These are phyloP conservation scores for Salarias fasciatus DNA, from an alignment of 2,797 vertebrate species.

Conservation along the genomic window DNA sequence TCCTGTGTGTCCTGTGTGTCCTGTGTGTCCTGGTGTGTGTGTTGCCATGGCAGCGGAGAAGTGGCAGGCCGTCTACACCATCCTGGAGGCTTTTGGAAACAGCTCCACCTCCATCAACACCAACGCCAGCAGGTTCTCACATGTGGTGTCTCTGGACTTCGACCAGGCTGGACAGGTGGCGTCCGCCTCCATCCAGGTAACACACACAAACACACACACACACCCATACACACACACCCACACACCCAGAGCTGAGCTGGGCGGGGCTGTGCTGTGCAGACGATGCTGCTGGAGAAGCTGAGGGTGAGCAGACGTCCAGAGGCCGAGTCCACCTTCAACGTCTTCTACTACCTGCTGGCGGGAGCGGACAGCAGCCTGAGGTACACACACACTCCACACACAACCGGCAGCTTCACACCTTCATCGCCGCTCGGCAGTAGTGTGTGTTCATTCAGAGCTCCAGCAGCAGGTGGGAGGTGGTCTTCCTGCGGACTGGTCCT, in stretches of 20 bases:
- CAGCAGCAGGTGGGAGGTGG: no score
- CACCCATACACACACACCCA: not conserved
- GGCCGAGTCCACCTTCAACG: conserved; percentile 90
- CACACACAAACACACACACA: not conserved
- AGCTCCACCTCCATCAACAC: conserved; percentile 90
- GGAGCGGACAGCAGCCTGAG: conserved; percentile 89
- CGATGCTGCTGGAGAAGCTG: conserved; percentile 95
- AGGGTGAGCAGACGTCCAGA: conserved; percentile 89
- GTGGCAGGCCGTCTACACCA: conserved; percentile 96
- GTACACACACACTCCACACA: no score
- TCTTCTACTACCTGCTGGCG: conserved; percentile 96
- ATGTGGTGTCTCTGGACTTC: conserved; percentile 96
- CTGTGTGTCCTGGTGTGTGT: no score
- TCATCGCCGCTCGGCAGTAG: no score
- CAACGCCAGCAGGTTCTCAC: conserved; percentile 95
- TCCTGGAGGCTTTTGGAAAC: conserved; percentile 97
- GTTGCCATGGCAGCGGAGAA: conserved; percentile 93
- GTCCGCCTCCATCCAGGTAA: conserved; percentile 95
- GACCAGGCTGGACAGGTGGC: conserved; percentile 98
- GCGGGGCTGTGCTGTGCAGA: conserved; percentile 77
- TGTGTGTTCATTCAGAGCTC: no score
- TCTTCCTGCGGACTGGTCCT: no score
- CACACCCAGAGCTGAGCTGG: not conserved
- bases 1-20: no score
- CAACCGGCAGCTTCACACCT: no score